These are phyloP conservation scores for Aramus guarauna DNA, from an alignment of 2,113 vertebrate species.

Conservation along the genomic window DNA sequence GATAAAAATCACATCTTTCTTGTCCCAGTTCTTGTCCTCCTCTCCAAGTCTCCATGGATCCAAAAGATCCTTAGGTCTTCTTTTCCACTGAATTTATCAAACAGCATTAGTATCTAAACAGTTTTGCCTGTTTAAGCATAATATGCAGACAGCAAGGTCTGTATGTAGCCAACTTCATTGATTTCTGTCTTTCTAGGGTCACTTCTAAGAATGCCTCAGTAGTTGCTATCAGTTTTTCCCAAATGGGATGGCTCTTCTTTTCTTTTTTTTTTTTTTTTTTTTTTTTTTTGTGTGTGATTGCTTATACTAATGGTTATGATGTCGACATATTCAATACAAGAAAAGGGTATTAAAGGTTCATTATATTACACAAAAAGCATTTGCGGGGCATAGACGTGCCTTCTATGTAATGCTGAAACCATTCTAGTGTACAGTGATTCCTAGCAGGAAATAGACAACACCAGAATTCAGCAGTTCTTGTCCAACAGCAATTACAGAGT, in stretches of 20 bases:
- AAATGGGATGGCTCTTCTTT: background rate
- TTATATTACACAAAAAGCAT: background rate
- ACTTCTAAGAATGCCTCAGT: background rate
- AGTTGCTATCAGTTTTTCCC: background rate
- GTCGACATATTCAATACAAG: background rate
- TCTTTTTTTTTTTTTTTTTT: background rate
- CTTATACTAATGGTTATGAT: background rate
- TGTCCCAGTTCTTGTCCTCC: background rate
- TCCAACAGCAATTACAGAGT: background rate
- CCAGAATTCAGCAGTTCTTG: background rate
- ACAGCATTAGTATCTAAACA: background rate
- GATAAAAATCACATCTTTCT: background rate
- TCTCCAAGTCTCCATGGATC: background rate
- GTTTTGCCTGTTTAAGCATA: background rate
- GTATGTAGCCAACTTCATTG: background rate
- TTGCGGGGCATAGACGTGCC: background rate
- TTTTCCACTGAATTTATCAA: background rate
- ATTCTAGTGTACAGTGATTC: background rate
- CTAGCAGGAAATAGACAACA: background rate
- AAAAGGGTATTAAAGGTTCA: background rate
- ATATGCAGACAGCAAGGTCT: background rate
- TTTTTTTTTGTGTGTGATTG: background rate
- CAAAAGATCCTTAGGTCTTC: background rate
- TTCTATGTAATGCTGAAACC: background rate
- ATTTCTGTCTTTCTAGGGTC: background rate